Evolutionary conservation across 2,113 vertebrate genomes (phyloP).

Genomic region (Actinemys pallida): DNA sequence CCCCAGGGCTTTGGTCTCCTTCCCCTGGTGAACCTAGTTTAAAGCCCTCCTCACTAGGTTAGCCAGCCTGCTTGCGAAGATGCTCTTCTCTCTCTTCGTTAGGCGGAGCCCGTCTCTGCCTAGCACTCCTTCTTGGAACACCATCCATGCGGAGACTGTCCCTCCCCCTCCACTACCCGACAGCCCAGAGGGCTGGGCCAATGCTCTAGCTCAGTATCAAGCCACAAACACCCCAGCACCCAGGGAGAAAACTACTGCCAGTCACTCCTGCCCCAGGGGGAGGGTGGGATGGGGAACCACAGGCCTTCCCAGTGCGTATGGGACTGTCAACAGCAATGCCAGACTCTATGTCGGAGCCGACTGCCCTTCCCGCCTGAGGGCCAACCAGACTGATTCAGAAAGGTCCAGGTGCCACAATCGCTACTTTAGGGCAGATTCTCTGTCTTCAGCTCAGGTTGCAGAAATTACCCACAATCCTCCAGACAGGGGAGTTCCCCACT

Average conservation of each 20-base stretch:
- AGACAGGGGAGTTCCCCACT: neutral
- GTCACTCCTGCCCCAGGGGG: neutral
- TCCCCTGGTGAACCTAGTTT: too few relatives aligned
- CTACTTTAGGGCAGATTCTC: neutral
- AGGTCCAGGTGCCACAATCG: neutral
- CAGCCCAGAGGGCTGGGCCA: neutral
- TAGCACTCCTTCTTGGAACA: too few relatives aligned
- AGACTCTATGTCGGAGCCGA: neutral
- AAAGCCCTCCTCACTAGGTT: too few relatives aligned
- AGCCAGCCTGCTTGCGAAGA: too few relatives aligned
- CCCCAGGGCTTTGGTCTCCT: too few relatives aligned
- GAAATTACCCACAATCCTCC: neutral
- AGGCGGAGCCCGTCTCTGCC: too few relatives aligned
- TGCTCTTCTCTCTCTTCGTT: too few relatives aligned
- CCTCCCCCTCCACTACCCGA: neutral
- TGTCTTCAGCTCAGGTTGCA: fast-evolving
- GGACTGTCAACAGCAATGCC: neutral
- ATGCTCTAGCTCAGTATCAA: neutral
- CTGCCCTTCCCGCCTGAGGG: neutral
- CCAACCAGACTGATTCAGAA: neutral
- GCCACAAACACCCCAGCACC: neutral
- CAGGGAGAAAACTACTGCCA: neutral
- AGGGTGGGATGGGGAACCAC: neutral
- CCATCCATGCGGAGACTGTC: neutral
- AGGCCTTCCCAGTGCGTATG: fast-evolving